phyloP scores from a whole-genome alignment of 2,888 invertebrate species.

The Euproctis similis region DNA sequence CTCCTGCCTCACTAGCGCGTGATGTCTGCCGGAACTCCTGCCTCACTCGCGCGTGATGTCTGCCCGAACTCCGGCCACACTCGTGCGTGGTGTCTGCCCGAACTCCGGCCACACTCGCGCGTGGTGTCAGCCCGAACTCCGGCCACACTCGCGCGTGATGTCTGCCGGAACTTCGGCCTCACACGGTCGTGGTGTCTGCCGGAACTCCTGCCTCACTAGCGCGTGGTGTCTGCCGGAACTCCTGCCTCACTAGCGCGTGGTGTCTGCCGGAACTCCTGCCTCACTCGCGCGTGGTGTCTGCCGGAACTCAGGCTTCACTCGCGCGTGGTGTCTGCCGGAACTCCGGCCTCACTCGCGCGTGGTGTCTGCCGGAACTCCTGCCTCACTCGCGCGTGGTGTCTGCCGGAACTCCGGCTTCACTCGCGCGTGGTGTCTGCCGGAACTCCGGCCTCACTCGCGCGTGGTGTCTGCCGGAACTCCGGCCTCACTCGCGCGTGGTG shows the following conservation, averaged over 20 bases:
- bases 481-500: background rate
- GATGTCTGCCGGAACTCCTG: background rate
- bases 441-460: background rate
- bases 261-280: background rate
- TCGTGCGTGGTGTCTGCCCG: background rate
- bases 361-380: background rate
- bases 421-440: constrained; percentile 1
- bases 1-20: too few species aligned
- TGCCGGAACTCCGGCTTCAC: background rate
- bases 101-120: too few species aligned
- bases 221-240: background rate
- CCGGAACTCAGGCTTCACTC: too few species aligned
- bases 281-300: background rate
- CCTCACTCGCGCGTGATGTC: too few species aligned
- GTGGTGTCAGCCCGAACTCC: too few species aligned
- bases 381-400: background rate
- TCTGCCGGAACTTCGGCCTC: too few species aligned
- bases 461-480: background rate
- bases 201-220: too few species aligned
- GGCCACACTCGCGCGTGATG: too few species aligned
- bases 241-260: background rate
- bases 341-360: too few species aligned
- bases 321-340: too few species aligned
- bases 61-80: too few species aligned
- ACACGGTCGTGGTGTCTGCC: too few species aligned